These are phyloP conservation scores for Apocheima hispidaria DNA, from an alignment of 2,888 invertebrate genomes.

Conservation along the genomic window DNA sequence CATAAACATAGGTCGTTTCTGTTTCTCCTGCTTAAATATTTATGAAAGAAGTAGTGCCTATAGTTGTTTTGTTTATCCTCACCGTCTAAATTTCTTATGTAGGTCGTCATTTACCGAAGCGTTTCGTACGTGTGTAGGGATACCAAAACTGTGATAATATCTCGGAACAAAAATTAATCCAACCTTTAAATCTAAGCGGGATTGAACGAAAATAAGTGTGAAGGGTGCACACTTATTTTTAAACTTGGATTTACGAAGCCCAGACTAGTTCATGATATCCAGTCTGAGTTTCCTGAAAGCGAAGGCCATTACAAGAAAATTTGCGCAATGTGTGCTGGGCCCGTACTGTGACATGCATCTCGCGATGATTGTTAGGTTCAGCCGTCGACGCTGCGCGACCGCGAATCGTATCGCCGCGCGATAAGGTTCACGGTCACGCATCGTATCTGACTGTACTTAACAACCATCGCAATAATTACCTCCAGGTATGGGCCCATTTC, in stretches of 20 bases:
- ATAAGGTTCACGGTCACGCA: too few relatives aligned
- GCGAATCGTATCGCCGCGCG: too few relatives aligned
- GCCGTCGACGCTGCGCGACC: too few relatives aligned
- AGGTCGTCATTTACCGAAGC: slow-evolving; percentile 65
- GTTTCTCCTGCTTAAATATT: slow-evolving; percentile 61
- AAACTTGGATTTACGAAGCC: neutral
- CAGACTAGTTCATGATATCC: too few relatives aligned
- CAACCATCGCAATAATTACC: too few relatives aligned
- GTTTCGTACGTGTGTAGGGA: slow-evolving; percentile 57
- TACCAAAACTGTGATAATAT: slow-evolving; percentile 52
- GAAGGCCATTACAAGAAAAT: too few relatives aligned
- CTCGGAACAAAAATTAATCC: slow-evolving; percentile 61
- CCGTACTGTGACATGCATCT: too few relatives aligned
- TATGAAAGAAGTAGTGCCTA: slow-evolving; percentile 67
- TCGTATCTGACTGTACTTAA: too few relatives aligned
- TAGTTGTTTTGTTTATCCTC: slow-evolving; percentile 66
- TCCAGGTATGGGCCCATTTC: too few relatives aligned
- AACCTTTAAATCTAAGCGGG: slow-evolving; percentile 46
- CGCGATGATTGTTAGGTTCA: too few relatives aligned
- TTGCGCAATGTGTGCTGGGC: too few relatives aligned
- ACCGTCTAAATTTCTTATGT: slow-evolving; percentile 69
- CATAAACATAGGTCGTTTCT: slow-evolving; percentile 47
- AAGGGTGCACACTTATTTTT: neutral
- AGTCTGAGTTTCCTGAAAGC: too few relatives aligned
- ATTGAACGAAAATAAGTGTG: neutral